phyloP scores from a whole-genome alignment of 2,888 invertebrate genomes.

The Ctenicera cuprea region DNA sequence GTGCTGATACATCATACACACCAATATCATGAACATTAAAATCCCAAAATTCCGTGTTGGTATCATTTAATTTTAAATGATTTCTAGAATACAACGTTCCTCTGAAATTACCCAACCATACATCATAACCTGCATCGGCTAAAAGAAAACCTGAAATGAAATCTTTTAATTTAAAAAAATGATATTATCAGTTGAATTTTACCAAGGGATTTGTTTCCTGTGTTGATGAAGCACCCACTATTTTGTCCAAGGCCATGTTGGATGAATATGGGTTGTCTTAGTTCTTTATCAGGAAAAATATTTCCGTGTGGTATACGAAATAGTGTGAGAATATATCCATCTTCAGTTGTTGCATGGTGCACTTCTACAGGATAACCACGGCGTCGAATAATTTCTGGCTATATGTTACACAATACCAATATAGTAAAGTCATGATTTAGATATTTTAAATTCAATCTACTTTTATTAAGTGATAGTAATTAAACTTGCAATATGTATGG shows the following conservation, averaged over 20 bases:
- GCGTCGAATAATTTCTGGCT: background rate
- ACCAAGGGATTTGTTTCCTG: conserved; percentile 8
- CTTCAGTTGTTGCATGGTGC: conserved; percentile 3
- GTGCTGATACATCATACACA: conserved; percentile 75
- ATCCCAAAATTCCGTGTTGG: conserved; percentile 67
- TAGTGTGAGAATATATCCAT: conserved; percentile 10
- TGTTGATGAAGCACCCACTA: background rate
- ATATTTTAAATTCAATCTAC: no score
- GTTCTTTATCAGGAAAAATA: background rate
- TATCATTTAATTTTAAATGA: conserved; percentile 63
- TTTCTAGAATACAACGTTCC: conserved; percentile 68
- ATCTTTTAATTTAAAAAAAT: background rate
- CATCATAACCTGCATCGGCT: no score
- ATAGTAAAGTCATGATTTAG: no score
- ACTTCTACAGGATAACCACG: conserved; percentile 13
- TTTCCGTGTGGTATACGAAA: conserved; percentile 22
- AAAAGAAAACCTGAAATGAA: conserved; percentile 68
- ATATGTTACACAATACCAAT: background rate
- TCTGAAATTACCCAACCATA: conserved; percentile 74
- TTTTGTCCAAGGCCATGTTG: background rate
- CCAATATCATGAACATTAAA: conserved; percentile 76
- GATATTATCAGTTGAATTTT: background rate
- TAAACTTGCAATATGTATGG: no score
- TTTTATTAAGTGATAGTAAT: no score
- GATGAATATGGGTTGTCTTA: background rate